These are phyloP conservation scores for Cyphomyrus discorhynchus DNA, from an alignment of 2,113 vertebrate species.

Conservation along the genomic window DNA sequence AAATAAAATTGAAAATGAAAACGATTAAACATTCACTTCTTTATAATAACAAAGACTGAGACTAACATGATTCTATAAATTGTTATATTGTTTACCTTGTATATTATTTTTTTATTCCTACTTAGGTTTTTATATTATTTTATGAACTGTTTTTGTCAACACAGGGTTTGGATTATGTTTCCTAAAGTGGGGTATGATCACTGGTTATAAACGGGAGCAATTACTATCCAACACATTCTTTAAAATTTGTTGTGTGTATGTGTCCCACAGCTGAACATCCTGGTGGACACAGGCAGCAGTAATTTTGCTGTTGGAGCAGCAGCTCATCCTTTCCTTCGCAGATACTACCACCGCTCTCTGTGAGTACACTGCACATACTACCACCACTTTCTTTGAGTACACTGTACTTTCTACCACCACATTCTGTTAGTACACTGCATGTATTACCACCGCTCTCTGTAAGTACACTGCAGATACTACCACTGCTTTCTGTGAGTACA, in stretches of 20 bases:
- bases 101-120: background rate
- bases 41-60: background rate
- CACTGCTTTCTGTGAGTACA: background rate
- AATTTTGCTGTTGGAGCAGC: conserved; percentile 93
- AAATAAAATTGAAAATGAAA: background rate
- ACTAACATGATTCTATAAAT: background rate
- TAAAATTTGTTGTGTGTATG: conserved; percentile 42
- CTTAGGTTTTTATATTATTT: background rate
- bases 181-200: background rate
- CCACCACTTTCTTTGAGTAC: background rate
- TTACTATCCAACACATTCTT: background rate
- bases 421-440: conserved; percentile 74
- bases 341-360: conserved; percentile 92
- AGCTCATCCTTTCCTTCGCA: conserved; percentile 74
- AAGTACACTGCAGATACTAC: background rate
- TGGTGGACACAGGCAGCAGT: conserved; percentile 96
- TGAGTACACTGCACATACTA: conserved; percentile 57
- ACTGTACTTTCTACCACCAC: conserved; percentile 13
- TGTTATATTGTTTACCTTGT: background rate
- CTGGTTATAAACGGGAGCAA: background rate
- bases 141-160: background rate
- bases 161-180: background rate
- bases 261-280: conserved; percentile 91
- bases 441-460: background rate
- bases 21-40: background rate